Evolutionary conservation across 1,140 invertebrate species (phyloP).

Genomic region (Trachymyrmex septentrionalis): DNA sequence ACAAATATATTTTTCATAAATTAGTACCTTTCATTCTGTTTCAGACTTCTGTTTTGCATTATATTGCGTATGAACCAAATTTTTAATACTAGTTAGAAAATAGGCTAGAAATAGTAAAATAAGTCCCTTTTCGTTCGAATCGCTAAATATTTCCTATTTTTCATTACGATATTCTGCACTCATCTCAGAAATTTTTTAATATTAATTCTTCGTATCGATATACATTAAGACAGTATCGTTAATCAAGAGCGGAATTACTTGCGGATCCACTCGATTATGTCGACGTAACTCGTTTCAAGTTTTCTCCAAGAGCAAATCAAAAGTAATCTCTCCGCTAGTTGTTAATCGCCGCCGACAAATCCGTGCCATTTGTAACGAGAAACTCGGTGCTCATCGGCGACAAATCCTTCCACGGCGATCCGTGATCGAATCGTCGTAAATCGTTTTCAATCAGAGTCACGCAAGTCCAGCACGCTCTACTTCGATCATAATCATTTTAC

Average conservation of each 20-base stretch:
- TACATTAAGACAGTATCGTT: neutral
- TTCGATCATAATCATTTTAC: conserved; percentile 59
- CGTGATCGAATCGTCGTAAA: conserved; percentile 59
- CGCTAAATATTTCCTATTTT: neutral
- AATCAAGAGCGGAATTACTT: conserved; percentile 19
- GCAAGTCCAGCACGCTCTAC: conserved; percentile 26
- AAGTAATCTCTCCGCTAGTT: conserved; percentile 30
- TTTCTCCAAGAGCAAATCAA: conserved; percentile 26
- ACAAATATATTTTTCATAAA: neutral
- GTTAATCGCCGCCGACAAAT: conserved; percentile 55
- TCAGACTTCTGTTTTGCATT: neutral
- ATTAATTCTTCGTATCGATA: neutral
- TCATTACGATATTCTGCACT: neutral
- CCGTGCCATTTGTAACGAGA: conserved; percentile 53
- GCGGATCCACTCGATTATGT: neutral
- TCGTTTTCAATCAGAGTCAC: conserved; percentile 64
- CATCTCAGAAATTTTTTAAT: neutral
- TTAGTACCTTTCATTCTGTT: neutral
- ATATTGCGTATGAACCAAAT: neutral
- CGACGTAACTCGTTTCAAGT: neutral
- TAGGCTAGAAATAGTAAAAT: neutral
- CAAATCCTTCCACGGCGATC: conserved; percentile 47
- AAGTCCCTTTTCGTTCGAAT: neutral
- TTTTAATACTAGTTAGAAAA: neutral
- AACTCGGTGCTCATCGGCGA: conserved; percentile 31